phyloP scores from a whole-genome alignment of 2,797 vertebrate species.

The Limosa lapponica region DNA sequence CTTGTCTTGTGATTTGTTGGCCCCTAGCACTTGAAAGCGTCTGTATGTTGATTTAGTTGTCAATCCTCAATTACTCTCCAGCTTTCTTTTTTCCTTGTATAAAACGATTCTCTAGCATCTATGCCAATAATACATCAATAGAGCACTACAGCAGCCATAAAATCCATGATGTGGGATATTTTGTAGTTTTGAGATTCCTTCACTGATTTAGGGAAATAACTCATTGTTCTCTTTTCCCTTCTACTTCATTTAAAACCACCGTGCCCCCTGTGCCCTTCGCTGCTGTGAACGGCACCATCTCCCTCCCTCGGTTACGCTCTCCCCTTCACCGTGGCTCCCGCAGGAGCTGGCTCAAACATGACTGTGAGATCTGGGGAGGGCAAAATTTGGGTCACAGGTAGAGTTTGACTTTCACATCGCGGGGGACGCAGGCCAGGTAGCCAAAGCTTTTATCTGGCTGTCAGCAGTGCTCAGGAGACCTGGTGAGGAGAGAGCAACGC shows the following conservation, averaged over 20 bases:
- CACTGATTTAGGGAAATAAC: background rate
- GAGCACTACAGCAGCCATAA: background rate
- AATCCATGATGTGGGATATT: background rate
- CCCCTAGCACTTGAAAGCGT: background rate
- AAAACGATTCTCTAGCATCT: background rate
- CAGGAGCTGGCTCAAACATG: accelerated
- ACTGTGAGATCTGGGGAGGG: background rate
- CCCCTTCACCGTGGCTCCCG: background rate
- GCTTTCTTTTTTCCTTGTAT: background rate
- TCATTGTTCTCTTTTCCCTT: background rate
- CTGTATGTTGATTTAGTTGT: background rate
- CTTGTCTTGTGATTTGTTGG: background rate
- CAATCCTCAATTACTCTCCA: background rate
- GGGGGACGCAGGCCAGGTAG: background rate
- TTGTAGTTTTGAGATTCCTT: background rate
- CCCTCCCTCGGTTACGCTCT: accelerated
- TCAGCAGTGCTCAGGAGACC: background rate
- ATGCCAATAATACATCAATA: background rate
- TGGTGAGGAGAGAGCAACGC: background rate
- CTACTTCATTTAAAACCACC: background rate
- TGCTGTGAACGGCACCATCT: background rate
- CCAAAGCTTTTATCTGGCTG: background rate
- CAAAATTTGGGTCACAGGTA: background rate
- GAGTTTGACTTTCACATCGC: background rate
- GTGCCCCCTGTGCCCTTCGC: background rate